phyloP scores from a whole-genome alignment of 2,113 vertebrate genomes.

The Sylvia atricapilla region DNA sequence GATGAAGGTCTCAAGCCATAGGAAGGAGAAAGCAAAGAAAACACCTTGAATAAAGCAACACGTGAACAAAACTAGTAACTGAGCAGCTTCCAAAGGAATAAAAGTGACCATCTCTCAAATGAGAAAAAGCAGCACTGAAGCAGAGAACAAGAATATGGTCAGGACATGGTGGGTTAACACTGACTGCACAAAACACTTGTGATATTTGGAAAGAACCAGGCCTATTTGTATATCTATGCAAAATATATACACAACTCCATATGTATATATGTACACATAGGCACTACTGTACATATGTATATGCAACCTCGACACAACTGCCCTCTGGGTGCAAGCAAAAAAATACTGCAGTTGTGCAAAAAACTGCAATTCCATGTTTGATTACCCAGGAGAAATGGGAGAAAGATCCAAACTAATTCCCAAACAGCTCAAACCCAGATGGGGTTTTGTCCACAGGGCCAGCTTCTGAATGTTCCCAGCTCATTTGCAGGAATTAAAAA shows the following conservation, averaged over 20 bases:
- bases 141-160: neutral
- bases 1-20: neutral
- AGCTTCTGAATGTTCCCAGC: neutral
- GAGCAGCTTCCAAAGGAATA: constrained; percentile 12
- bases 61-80: neutral
- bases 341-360: constrained; percentile 14
- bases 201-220: constrained; percentile 32
- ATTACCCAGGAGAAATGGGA: neutral
- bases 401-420: neutral
- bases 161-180: constrained; percentile 34
- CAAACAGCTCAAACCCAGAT: neutral
- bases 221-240: constrained; percentile 65
- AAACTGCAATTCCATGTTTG: neutral
- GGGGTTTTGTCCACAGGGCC: neutral
- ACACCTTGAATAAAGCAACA: neutral
- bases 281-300: constrained; percentile 64
- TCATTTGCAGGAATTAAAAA: neutral
- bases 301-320: constrained; percentile 19
- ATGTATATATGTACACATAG: constrained; percentile 72
- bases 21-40: constrained; percentile 3
- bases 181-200: constrained; percentile 45
- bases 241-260: constrained; percentile 74
- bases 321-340: constrained; percentile 21
- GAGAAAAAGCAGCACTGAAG: constrained; percentile 27
- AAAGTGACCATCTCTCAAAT: neutral